Evolutionary conservation across 1,140 invertebrate species (phyloP).

Genomic region (Trialeurodes vaporariorum): DNA sequence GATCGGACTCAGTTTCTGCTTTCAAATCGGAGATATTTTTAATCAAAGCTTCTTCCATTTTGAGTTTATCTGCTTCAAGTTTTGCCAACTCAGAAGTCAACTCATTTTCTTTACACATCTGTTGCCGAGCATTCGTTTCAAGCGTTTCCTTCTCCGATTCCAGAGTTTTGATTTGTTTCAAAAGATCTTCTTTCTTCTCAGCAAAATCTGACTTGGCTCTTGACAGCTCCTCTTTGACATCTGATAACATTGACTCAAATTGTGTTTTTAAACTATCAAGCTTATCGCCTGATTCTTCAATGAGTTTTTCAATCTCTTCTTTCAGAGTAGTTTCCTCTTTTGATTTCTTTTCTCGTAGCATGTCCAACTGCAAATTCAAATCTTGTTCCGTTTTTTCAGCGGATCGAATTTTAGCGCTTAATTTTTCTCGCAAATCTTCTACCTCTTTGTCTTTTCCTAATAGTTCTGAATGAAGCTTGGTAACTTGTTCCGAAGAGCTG

Average conservation of each 20-base stretch:
- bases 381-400: constrained; percentile 29
- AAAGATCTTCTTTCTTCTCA: neutral
- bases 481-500: constrained; percentile 38
- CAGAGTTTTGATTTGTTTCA: constrained; percentile 6
- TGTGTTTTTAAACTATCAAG: constrained; percentile 21
- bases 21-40: constrained; percentile 18
- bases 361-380: constrained; percentile 30
- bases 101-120: constrained; percentile 6
- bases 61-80: constrained; percentile 24
- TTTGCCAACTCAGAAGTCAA: constrained; percentile 18
- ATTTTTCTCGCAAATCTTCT: constrained; percentile 22
- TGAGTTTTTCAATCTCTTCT: constrained; percentile 16
- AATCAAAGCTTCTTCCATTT: constrained; percentile 20
- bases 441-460: constrained; percentile 32
- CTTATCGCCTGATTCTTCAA: constrained; percentile 5
- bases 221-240: neutral
- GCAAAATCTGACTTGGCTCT: neutral
- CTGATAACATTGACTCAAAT: constrained; percentile 3
- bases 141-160: neutral
- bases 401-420: constrained; percentile 22
- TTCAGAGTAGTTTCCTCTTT: constrained; percentile 15
- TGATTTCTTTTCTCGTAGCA: constrained; percentile 18
- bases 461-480: constrained; percentile 39
- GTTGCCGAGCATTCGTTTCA: neutral
- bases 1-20: constrained; percentile 12